Conservation (phyloP, 2,797 vertebrate species). For the Hoplostethus mediterraneus region DNA sequence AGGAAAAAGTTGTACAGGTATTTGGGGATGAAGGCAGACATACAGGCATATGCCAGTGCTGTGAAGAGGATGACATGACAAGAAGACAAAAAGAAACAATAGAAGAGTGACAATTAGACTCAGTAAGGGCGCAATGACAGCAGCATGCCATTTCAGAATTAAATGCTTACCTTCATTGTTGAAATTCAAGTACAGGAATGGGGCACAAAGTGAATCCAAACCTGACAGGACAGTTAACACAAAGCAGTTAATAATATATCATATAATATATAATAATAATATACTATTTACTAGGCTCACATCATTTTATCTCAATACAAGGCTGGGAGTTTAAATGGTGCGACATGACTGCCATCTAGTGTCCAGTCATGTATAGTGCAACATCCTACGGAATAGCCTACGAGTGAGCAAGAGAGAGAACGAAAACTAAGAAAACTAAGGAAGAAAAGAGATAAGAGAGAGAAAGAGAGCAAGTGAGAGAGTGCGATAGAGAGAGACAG, state of each 20-base stretch:
- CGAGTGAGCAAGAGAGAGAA: not conserved
- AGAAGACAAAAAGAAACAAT: constrained; percentile 9
- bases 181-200: constrained; percentile 98
- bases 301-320: not conserved
- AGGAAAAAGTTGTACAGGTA: constrained; percentile 99
- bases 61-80: constrained; percentile 50
- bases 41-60: constrained; percentile 98
- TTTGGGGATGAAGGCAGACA: constrained; percentile 99
- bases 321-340: not conserved
- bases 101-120: not conserved
- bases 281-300: not conserved
- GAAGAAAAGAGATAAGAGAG: constrained; percentile 47
- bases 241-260: constrained; percentile 1
- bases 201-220: constrained; percentile 97
- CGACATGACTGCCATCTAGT: constrained; percentile 72
- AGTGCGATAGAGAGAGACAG: not conserved
- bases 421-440: not conserved
- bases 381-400: not conserved
- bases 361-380: constrained; percentile 46
- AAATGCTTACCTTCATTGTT: constrained; percentile 92
- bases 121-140: not conserved
- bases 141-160: not conserved
- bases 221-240: constrained; percentile 79
- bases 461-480: not conserved
- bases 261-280: too few relatives aligned